Evolutionary conservation across 2,888 invertebrate species (phyloP).

Genomic region (Dolichomitus sp.): DNA sequence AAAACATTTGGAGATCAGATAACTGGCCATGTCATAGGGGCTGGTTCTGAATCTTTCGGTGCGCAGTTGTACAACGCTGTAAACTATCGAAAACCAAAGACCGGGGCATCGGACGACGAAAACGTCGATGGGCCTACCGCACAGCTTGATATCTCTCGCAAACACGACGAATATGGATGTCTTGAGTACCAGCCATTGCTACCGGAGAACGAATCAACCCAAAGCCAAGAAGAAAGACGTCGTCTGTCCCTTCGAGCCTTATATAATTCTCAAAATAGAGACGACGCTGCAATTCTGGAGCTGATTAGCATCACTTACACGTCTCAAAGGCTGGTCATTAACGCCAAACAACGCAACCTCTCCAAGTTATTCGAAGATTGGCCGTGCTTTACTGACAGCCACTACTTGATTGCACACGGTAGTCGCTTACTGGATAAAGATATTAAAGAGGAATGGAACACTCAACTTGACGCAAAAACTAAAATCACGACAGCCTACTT

Average conservation of each 20-base stretch:
- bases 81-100: conserved; percentile 6
- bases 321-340: neutral
- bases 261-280: neutral
- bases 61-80: conserved; percentile 15
- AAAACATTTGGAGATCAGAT: conserved; percentile 6
- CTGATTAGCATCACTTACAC: neutral
- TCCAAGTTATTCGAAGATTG: conserved; percentile 6
- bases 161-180: neutral
- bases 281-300: neutral
- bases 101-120: neutral
- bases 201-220: neutral
- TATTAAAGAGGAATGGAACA: conserved; percentile 11
- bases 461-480: neutral
- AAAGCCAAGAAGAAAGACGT: neutral
- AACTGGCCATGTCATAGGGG: neutral
- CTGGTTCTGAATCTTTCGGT: conserved; percentile 6
- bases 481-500: conserved; percentile 14
- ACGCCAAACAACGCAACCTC: conserved; percentile 11
- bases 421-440: conserved; percentile 8
- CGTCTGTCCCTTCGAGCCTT: neutral
- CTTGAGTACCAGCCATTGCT: neutral
- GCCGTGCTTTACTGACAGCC: conserved; percentile 16
- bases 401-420: conserved; percentile 3
- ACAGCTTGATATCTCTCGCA: neutral
- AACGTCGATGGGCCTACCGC: neutral